These are phyloP conservation scores for Epinephelus fuscoguttatus DNA, from an alignment of 2,113 vertebrate genomes.

Conservation along the genomic window DNA sequence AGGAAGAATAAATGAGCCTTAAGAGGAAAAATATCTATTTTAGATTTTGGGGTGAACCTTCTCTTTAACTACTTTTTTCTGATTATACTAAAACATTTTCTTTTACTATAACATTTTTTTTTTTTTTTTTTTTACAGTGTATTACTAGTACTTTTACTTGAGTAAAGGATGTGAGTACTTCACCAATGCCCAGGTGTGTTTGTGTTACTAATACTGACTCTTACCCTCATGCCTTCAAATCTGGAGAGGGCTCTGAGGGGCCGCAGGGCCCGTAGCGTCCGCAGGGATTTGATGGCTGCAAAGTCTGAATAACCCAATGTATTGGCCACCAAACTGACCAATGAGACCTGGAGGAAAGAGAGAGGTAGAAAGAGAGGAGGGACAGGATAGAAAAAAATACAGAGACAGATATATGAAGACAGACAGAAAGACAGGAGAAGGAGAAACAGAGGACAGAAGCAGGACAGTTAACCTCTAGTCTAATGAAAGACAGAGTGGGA, in stretches of 20 bases:
- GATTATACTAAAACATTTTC: too few relatives aligned
- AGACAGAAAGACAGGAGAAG: constrained; percentile 8
- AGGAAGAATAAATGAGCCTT: too few relatives aligned
- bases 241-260: constrained; percentile 95
- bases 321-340: constrained; percentile 93
- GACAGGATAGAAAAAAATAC: not conserved
- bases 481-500: constrained; percentile 1
- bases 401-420: not conserved
- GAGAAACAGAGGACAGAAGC: constrained; percentile 17
- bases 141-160: not conserved
- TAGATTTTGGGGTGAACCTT: too few relatives aligned
- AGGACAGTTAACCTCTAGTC: constrained; percentile 46
- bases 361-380: not conserved
- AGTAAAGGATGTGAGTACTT: not conserved
- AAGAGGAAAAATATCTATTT: too few relatives aligned
- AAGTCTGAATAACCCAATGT: constrained; percentile 96
- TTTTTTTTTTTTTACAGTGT: too few relatives aligned
- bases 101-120: not conserved
- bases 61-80: too few relatives aligned
- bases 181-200: constrained; percentile 12
- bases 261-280: constrained; percentile 94
- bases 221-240: constrained; percentile 99
- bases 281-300: constrained; percentile 96
- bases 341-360: constrained; percentile 89
- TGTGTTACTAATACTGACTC: constrained; percentile 71